Evolutionary conservation across 2,797 vertebrate genomes (phyloP).

Genomic region (Todus mexicanus): DNA sequence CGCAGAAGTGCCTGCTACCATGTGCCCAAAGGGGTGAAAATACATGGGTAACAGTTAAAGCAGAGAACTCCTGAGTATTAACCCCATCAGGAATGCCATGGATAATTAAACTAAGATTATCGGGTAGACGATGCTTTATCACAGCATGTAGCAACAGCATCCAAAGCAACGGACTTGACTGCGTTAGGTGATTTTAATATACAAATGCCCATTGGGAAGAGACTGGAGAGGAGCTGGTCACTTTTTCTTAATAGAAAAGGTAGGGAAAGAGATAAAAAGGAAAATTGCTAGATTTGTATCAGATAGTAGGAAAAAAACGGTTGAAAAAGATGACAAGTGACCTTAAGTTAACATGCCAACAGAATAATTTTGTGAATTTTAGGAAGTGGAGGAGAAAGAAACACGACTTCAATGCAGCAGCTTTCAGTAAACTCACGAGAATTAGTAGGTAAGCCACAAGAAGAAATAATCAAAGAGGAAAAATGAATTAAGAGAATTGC

Average conservation of each 20-base stretch:
- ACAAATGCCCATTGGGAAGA: neutral
- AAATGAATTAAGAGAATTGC: neutral
- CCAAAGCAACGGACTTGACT: neutral
- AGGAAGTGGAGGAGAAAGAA: neutral
- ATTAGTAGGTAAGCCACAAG: neutral
- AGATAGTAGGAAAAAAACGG: neutral
- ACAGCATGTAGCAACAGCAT: neutral
- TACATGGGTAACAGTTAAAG: neutral
- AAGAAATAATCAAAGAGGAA: neutral
- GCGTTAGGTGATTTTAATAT: rapidly evolving
- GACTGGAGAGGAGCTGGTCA: neutral
- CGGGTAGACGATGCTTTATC: neutral
- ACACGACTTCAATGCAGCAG: neutral
- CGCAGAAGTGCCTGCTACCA: too few relatives aligned
- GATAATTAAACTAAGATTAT: neutral
- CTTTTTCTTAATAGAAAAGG: neutral
- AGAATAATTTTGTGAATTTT: neutral
- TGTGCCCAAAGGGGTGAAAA: neutral
- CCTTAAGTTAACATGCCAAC: neutral
- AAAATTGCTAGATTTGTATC: neutral
- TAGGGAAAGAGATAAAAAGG: neutral
- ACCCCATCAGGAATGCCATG: neutral
- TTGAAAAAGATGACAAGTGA: neutral
- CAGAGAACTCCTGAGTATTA: neutral
- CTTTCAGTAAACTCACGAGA: neutral